phyloP scores from a whole-genome alignment of 92 coral and sea anemone genomes.

The Heliopora coerulea region DNA sequence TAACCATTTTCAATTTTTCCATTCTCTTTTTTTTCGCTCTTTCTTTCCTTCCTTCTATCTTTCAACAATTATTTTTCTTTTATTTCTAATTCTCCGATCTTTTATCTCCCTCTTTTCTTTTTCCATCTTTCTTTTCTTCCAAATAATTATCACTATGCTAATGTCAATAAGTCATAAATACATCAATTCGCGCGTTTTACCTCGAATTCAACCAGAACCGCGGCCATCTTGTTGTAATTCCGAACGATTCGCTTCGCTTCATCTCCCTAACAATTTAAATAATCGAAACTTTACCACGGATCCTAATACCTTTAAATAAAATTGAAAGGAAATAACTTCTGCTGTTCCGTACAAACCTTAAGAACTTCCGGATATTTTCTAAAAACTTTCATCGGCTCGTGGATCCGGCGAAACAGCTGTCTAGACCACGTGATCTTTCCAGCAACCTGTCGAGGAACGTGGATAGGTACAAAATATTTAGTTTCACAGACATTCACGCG shows the following conservation, averaged over 20 bases:
- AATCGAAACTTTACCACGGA: not conserved
- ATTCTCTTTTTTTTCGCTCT: too few relatives aligned
- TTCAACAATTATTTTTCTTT: too few relatives aligned
- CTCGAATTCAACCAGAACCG: conserved; percentile 96
- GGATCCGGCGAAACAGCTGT: conserved; percentile 92
- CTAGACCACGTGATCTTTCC: conserved; percentile 98
- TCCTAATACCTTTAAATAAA: not conserved
- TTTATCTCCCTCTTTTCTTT: too few relatives aligned
- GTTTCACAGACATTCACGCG: too few relatives aligned
- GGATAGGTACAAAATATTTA: too few relatives aligned
- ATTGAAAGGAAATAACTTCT: not conserved
- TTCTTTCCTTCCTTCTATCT: too few relatives aligned
- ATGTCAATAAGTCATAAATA: too few relatives aligned
- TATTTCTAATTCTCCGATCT: too few relatives aligned
- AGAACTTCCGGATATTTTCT: conserved; percentile 77
- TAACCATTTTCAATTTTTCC: too few relatives aligned
- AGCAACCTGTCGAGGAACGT: conserved; percentile 63
- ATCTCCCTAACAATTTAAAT: conserved; percentile 63
- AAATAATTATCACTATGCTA: not conserved
- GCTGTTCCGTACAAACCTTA: conserved; percentile 52
- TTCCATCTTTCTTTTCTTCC: too few relatives aligned
- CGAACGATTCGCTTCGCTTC: conserved; percentile 92
- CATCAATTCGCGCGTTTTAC: too few relatives aligned
- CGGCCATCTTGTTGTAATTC: conserved; percentile 93
- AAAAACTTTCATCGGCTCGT: conserved; percentile 91